A percentile compares a stretch with the other conserved stretches of the same genome.
Evolutionary conservation across 2,888 invertebrate species (phyloP).

Genomic region (Habroteleia sp.): DNA sequence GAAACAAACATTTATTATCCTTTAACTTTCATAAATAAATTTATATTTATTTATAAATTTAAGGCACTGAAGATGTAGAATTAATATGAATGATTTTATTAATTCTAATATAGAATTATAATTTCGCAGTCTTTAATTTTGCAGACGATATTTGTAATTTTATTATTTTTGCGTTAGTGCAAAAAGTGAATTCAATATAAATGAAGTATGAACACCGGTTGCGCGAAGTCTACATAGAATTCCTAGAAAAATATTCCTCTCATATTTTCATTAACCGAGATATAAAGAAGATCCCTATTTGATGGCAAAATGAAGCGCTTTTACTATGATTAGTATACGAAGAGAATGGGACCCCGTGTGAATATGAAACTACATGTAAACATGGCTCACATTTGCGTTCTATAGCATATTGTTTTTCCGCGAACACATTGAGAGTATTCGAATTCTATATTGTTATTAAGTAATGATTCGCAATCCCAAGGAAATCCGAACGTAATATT

Average conservation of each 20-base stretch:
- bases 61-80: too few relatives aligned
- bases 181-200: background rate
- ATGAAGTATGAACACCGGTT: background rate
- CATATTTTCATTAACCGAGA: slow-evolving; percentile 76
- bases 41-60: too few relatives aligned
- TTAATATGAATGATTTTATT: too few relatives aligned
- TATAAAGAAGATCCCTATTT: slow-evolving; percentile 51
- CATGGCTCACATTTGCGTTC: slow-evolving; percentile 60
- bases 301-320: slow-evolving; percentile 67
- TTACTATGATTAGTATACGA: slow-evolving; percentile 77
- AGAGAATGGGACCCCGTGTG: slow-evolving; percentile 67
- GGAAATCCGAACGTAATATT: background rate
- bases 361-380: slow-evolving; percentile 64
- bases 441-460: slow-evolving; percentile 49
- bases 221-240: slow-evolving; percentile 63
- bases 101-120: too few relatives aligned
- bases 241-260: slow-evolving; percentile 70
- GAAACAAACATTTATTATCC: background rate
- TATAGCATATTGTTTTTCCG: slow-evolving; percentile 23
- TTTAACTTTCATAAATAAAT: slow-evolving; percentile 8
- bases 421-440: slow-evolving; percentile 19
- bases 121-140: too few relatives aligned
- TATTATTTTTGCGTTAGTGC: too few relatives aligned
- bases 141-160: too few relatives aligned
- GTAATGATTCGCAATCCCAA: slow-evolving; percentile 8